Base-by-base conservation (phyloP, 2,113 vertebrate genomes). In the Seriola aureovittata region DNA sequence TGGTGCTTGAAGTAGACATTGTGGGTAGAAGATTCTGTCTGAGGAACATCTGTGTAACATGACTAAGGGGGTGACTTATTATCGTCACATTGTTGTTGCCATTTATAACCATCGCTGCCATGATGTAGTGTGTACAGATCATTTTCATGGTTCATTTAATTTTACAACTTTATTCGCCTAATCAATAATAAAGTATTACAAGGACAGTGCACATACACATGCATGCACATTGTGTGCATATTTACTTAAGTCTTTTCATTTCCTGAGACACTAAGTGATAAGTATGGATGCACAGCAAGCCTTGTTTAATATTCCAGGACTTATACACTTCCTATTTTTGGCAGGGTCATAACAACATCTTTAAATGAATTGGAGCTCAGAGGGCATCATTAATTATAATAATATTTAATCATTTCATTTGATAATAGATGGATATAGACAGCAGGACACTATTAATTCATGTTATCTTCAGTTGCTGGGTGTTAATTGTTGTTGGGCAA, bases 171-270 rank as follows among this genome's bases (percentile, higher is more conserved):
- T 60, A 54, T 58, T 80, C 0, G 4, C 48, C 63, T 67, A 82
- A 70, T 78, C 60, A 79, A 69, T 84, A 34, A 79, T 82, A 10
- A 52, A 74, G 25, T 52, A 17, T 66, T 21, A 64, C 29, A 40
- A 11, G 12, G 23, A 60, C 21, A 21, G 4, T 14, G 11, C 42
- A 48, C 34, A 55, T 57, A 63, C 57, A 65, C 36, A 63, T 66
- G 29, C 59, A 14, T 48, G 36, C 57, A 29, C 54, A 71, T 29
- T 23, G 55, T 73, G 59, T 88, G 90, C 85, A 67, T 85, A 85
- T 82, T 79, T 84, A 69, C 83, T 14, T 17, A 38, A 16, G 68
- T 58, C 52, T 85, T 88, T 83, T 88, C 36, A 92, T 93, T 92
- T 94, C 89, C 93, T 91, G 71, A 46, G 69, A 70, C 50, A 16